A percentile compares a stretch with the other conserved stretches of the same genome.
phyloP scores from a whole-genome alignment of 1,140 invertebrate genomes.

The Prorops nasuta region DNA sequence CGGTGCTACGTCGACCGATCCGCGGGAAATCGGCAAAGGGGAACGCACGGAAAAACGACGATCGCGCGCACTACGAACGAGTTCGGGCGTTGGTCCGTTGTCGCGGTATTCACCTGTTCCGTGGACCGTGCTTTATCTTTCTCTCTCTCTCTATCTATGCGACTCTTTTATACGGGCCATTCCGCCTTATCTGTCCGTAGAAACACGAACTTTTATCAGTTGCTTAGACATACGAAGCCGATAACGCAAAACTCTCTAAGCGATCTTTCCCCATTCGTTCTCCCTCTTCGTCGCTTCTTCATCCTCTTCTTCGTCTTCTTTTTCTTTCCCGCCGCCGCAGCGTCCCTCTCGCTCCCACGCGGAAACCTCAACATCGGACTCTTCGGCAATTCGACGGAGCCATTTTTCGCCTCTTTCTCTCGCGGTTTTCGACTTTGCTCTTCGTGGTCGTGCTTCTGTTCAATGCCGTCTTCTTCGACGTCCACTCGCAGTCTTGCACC shows the following conservation, averaged over 20 bases:
- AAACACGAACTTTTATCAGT: constrained; percentile 53
- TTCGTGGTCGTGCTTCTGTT: no score
- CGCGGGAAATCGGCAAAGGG: not conserved
- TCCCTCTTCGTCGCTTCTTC: constrained; percentile 17
- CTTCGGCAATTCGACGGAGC: not conserved
- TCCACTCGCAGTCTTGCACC: no score
- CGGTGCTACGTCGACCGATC: not conserved
- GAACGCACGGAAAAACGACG: constrained; percentile 1
- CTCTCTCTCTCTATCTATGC: constrained; percentile 50
- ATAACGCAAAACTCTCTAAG: constrained; percentile 44
- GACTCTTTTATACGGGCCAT: constrained; percentile 48
- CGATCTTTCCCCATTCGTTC: constrained; percentile 17
- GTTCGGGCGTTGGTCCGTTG: constrained; percentile 47
- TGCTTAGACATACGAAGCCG: constrained; percentile 49
- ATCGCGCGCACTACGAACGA: constrained; percentile 4
- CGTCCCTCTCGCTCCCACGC: no score
- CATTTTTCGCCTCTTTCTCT: not conserved
- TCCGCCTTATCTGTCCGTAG: constrained; percentile 49
- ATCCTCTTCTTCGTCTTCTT: constrained; percentile 11
- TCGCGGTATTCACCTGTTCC: constrained; percentile 47
- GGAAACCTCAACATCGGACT: no score
- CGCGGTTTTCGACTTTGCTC: no score
- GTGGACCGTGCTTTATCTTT: constrained; percentile 48
- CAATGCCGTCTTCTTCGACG: no score
- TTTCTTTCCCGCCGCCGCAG: no score